Conservation (phyloP, 2,113 vertebrate genomes). For the Butorides virescens region DNA sequence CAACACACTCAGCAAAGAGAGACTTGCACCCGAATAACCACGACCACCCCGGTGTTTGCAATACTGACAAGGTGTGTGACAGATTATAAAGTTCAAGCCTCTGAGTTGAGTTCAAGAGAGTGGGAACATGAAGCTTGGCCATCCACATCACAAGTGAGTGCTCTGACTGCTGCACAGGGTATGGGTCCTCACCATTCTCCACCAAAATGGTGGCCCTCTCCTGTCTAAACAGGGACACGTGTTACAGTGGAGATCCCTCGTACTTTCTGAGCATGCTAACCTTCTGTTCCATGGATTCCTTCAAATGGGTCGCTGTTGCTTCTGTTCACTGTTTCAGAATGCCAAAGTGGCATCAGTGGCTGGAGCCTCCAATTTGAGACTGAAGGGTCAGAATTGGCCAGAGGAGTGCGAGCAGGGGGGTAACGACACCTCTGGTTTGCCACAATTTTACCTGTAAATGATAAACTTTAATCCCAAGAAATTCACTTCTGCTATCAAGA, state of each 20-base stretch:
- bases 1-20: not conserved
- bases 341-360: not conserved
- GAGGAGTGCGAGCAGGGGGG: not conserved
- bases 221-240: not conserved
- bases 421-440: not conserved
- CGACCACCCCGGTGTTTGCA: not conserved
- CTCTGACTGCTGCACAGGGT: rapidly evolving
- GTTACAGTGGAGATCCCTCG: not conserved
- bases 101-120: not conserved
- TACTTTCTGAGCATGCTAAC: not conserved
- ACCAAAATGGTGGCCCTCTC: not conserved
- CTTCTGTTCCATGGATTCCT: not conserved
- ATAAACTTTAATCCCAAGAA: not conserved
- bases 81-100: not conserved
- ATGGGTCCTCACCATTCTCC: not conserved
- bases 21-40: not conserved
- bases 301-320: not conserved
- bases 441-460: not conserved
- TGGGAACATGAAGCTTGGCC: not conserved
- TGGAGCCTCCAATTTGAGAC: not conserved
- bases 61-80: not conserved
- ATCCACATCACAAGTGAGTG: not conserved
- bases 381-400: not conserved
- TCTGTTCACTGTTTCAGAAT: not conserved
- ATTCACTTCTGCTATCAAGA: not conserved